Evolutionary conservation across 2,113 vertebrate species (phyloP).

Genomic region (Mohoua ochrocephala): DNA sequence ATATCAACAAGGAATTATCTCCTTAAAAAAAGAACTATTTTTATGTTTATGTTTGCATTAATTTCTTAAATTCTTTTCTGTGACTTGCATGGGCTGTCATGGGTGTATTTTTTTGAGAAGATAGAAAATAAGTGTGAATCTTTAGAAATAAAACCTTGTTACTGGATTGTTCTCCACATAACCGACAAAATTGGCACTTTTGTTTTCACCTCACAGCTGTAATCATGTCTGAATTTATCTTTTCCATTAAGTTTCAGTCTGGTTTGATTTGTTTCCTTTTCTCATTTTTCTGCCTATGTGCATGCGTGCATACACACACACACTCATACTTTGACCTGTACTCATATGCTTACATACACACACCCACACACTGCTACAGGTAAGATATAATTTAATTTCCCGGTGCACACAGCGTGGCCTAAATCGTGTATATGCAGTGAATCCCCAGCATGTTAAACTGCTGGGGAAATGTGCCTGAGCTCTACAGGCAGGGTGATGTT

Average conservation of each 20-base stretch:
- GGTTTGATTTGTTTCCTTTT: neutral
- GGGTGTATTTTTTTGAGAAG: neutral
- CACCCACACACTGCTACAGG: neutral
- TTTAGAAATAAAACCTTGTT: neutral
- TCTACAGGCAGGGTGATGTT: neutral
- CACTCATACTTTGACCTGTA: neutral
- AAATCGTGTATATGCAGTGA: neutral
- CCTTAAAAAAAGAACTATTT: fast-evolving
- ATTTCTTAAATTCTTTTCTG: neutral
- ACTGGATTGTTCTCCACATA: neutral
- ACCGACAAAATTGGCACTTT: neutral
- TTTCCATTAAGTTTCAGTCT: neutral
- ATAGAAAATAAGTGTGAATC: neutral
- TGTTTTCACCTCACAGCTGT: neutral
- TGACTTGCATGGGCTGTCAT: neutral
- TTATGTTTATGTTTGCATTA: neutral
- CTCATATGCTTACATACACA: fast-evolving
- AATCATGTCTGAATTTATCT: slow-evolving; percentile 7
- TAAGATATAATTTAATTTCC: neutral
- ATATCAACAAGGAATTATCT: neutral
- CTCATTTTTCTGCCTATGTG: neutral
- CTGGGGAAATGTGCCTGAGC: neutral
- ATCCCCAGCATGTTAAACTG: neutral
- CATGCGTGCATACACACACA: too few relatives aligned
- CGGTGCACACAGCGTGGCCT: neutral